Conservation (phyloP, 2,797 vertebrate genomes). For the Petrocephalus sullivani region DNA sequence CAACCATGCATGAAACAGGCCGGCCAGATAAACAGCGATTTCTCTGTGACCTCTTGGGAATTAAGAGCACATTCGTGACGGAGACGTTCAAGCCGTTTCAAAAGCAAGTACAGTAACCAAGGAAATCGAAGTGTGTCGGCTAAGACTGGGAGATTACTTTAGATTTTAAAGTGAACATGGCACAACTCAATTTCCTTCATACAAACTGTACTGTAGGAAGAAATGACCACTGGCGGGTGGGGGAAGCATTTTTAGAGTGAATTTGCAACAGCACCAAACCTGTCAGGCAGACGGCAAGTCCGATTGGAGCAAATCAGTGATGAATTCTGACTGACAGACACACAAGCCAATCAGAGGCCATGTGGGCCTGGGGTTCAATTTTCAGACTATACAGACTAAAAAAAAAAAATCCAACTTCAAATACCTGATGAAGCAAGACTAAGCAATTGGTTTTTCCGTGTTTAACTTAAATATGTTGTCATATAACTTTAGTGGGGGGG, state of each 20-base stretch:
- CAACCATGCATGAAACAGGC: background rate
- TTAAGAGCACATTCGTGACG: background rate
- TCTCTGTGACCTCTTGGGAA: background rate
- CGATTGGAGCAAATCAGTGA: background rate
- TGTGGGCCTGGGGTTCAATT: background rate
- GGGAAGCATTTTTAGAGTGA: background rate
- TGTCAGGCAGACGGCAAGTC: background rate
- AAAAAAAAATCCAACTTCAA: background rate
- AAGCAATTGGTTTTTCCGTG: background rate
- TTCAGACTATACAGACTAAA: background rate
- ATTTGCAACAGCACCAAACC: background rate
- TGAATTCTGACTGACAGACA: background rate
- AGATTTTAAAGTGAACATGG: background rate
- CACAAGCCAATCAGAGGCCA: background rate
- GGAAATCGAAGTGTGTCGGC: background rate
- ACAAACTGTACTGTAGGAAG: background rate
- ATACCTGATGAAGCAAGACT: background rate
- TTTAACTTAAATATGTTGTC: background rate
- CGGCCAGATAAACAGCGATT: background rate
- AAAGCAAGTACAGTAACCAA: background rate
- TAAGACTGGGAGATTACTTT: background rate
- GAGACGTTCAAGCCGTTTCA: background rate
- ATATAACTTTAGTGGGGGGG: background rate
- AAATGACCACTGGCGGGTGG: background rate
- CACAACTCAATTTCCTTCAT: background rate